Base-by-base conservation (phyloP, 2,888 invertebrate genomes). In the Slavum lentiscoides region DNA sequence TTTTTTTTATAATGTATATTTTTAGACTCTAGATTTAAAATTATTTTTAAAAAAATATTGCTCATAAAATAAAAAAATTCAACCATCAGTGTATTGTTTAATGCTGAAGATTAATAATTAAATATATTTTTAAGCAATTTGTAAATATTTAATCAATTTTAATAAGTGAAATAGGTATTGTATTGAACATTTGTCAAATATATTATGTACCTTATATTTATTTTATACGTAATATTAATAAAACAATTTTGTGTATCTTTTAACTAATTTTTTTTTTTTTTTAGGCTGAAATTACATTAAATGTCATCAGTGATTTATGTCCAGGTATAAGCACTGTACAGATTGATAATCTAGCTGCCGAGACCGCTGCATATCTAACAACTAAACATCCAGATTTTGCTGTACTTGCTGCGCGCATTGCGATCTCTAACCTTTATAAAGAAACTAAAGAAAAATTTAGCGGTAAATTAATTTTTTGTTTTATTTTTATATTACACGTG, bases 321-420 rank as follows among this genome's bases (percentile, higher is more conserved):
- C 92, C 94, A 82, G 98, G 98, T 19, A 98, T 99, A 2, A 96
- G 96, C 11, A 99, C 98, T 0, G 93, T 96, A 23, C 97, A 99
- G 86, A 88, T 99, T 84, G 99, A 99, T 87, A 98, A 97, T 86
- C 88, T 99, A 83, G 98, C 99, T 67, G 99, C 99, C 0, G 98
- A 99, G 88, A 98, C 95, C 62, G 96, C 98, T n/a, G 98, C 98
- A 17, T 95, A 95, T 53, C 94, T 98, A 93, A 98, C 98, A 0
- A 96, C 96, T 5, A 93, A 94, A 85, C 98, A 99, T 88, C 96
- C 98, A 0, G 98, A 99, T 88, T 99, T 98, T 89, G 98, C 94
- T 8, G 88, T 93, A 82, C 87, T 95, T 74, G 95, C 95, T 76
- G 95, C 94, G 5, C 90, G 98, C 84, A 94, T 99, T 85, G 98